phyloP scores from a whole-genome alignment of 2,113 vertebrate genomes.

The Dipodomys spectabilis region DNA sequence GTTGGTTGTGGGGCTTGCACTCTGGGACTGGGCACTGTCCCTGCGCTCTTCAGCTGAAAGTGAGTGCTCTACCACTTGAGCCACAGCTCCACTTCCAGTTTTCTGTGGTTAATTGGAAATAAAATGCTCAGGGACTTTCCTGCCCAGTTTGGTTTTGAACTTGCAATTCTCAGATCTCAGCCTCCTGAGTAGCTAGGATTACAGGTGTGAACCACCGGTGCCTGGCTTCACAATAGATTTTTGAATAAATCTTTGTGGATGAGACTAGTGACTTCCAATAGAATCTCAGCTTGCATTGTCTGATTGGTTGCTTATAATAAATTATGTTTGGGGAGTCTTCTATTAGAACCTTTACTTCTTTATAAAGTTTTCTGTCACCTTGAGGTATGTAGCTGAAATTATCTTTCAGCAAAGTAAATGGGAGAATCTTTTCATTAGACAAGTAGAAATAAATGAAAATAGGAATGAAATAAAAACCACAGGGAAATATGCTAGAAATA shows the following conservation, averaged over 20 bases:
- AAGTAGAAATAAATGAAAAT: constrained; percentile 57
- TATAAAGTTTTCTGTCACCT: constrained; percentile 40
- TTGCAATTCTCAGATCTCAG: no score
- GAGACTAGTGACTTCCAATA: not conserved
- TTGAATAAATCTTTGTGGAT: not conserved
- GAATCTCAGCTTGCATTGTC: not conserved
- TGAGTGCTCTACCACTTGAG: no score
- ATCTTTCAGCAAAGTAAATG: constrained; percentile 47
- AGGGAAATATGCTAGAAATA: not conserved
- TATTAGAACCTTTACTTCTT: not conserved
- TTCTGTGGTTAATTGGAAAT: no score
- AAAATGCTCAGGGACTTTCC: no score
- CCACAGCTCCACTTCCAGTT: no score
- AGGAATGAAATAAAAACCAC: constrained; percentile 48
- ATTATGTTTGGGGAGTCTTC: not conserved
- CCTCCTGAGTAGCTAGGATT: no score
- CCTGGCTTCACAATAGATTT: not conserved
- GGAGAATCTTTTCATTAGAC: constrained; percentile 36
- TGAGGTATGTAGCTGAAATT: constrained; percentile 16
- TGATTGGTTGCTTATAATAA: constrained; percentile 45
- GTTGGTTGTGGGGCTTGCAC: no score
- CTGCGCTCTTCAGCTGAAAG: no score
- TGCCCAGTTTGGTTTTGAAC: no score
- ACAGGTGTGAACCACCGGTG: no score
- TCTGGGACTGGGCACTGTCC: no score